Evolutionary conservation across 2,888 invertebrate genomes (phyloP).

Genomic region (Zaprionus obscuricornis): DNA sequence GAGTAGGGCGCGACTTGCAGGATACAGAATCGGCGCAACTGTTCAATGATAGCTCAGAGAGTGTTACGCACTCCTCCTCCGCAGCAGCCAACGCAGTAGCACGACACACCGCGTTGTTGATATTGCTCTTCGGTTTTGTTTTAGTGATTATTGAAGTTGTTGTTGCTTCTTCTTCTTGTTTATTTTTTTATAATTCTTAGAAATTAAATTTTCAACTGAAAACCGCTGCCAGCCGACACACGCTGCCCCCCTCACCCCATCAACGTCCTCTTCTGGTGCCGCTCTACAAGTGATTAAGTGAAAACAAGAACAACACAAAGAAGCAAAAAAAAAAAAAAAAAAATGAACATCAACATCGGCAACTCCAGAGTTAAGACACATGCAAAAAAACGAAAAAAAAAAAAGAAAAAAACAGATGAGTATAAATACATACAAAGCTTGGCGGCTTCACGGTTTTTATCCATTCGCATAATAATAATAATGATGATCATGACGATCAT

Average conservation of each 20-base stretch:
- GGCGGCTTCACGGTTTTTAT: slow-evolving; percentile 73
- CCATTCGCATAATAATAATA: slow-evolving; percentile 62
- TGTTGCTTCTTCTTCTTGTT: slow-evolving; percentile 34
- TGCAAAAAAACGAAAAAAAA: slow-evolving; percentile 53
- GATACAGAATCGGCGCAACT: slow-evolving; percentile 17
- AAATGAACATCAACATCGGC: slow-evolving; percentile 17
- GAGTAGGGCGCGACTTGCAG: neutral
- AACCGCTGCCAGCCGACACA: slow-evolving; percentile 52
- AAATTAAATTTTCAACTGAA: slow-evolving; percentile 78
- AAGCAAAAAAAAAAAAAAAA: slow-evolving; percentile 17
- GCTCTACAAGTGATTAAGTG: slow-evolving; percentile 74
- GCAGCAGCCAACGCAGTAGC: slow-evolving; percentile 55
- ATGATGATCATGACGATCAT: slow-evolving; percentile 72
- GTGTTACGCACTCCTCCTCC: too few relatives aligned
- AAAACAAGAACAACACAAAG: slow-evolving; percentile 57
- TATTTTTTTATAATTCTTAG: slow-evolving; percentile 70
- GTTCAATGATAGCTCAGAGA: slow-evolving; percentile 5
- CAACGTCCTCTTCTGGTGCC: slow-evolving; percentile 21
- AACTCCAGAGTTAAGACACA: slow-evolving; percentile 45
- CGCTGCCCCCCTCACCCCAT: slow-evolving; percentile 8
- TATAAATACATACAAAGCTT: slow-evolving; percentile 3
- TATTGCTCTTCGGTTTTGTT: slow-evolving; percentile 36
- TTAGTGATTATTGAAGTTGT: slow-evolving; percentile 9
- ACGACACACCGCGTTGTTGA: slow-evolving; percentile 41
- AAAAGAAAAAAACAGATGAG: neutral